Evolutionary conservation across 2,113 vertebrate species (phyloP), one percentile per base, ranked within the genome.

Genomic region (Halcyon malimbica): DNA sequence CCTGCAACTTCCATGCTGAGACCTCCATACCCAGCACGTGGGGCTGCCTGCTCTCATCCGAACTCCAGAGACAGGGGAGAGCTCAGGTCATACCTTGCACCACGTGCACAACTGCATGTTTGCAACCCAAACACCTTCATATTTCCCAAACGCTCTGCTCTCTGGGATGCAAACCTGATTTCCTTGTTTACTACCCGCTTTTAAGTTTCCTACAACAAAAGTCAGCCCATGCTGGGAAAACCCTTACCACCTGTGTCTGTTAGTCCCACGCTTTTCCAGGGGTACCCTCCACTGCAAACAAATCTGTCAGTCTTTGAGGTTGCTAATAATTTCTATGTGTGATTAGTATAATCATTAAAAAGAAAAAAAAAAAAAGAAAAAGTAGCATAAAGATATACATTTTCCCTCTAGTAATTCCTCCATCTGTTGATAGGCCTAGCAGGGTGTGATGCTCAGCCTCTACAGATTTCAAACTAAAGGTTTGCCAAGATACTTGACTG

Each of bases 341-440:
- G 33, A 92, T 87, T 69, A 76, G 62, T 76, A 31, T 53, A 92
- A 82, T 59, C 70, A 87, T 35, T 9, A 13, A 3, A 18, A 29
- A 56, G 33, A 77, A 29, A 56, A 35, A 77, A 31, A 33, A 56
- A 18, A 77, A 29, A 56, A 35, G 74, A 31, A 33, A 56, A 18
- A 29, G 11, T 37, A 79, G 62, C 53, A 73, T 46, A 53, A 76
- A 94, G 70, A 87, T 91, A 89, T 73, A 94, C 41, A 59, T 96
- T 96, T 94, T 92, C 80, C 83, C 83, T 95, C 53, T 31, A 92
- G 91, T 90, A 80, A 87, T 84, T 80, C 83, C 51, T 94, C 92
- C 91, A 95, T 96, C 94, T 97, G 89, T 91, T 93, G 95, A 57
- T 84, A 94, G 94, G 77, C 83, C 89, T 92, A 87, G 89, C 83